Evolutionary conservation across 1,140 invertebrate species (phyloP).

Genomic region (Helicorthomorpha holstii): DNA sequence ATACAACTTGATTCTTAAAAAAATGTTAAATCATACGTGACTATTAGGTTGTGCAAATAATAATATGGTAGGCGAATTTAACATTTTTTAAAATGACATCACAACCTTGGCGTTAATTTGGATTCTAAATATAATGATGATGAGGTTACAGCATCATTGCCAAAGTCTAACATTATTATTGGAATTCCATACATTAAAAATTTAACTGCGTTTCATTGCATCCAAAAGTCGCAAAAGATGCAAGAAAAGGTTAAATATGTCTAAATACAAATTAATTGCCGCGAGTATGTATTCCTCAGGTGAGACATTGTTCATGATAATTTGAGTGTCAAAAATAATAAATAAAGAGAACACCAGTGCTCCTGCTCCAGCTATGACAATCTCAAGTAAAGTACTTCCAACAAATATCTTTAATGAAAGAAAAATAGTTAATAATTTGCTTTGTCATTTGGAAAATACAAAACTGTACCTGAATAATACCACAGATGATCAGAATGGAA

Average conservation of each 20-base stretch:
- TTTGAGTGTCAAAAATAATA: conserved; percentile 43
- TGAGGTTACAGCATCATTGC: no score
- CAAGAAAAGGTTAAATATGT: conserved; percentile 71
- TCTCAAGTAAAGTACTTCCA: conserved; percentile 43
- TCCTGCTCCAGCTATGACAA: conserved; percentile 45
- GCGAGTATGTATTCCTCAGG: conserved; percentile 59
- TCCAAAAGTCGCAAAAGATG: conserved; percentile 55
- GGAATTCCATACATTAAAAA: no score
- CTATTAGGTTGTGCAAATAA: no score
- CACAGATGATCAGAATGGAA: conserved; percentile 48
- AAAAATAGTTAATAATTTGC: conserved; percentile 2
- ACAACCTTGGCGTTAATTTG: no score
- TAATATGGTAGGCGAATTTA: no score
- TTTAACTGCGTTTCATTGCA: conserved; percentile 21
- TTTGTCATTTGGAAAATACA: not conserved
- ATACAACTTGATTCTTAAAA: no score
- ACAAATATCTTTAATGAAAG: conserved; percentile 49
- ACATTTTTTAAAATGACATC: no score
- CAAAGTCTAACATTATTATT: no score
- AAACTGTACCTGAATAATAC: conserved; percentile 29
- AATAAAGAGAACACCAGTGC: conserved; percentile 56
- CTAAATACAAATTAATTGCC: conserved; percentile 68
- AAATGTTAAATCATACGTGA: no score
- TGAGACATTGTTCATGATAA: conserved; percentile 48
- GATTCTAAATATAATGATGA: no score